Base-by-base conservation (phyloP, 2,113 vertebrate species). In the Atrichornis clamosus region DNA sequence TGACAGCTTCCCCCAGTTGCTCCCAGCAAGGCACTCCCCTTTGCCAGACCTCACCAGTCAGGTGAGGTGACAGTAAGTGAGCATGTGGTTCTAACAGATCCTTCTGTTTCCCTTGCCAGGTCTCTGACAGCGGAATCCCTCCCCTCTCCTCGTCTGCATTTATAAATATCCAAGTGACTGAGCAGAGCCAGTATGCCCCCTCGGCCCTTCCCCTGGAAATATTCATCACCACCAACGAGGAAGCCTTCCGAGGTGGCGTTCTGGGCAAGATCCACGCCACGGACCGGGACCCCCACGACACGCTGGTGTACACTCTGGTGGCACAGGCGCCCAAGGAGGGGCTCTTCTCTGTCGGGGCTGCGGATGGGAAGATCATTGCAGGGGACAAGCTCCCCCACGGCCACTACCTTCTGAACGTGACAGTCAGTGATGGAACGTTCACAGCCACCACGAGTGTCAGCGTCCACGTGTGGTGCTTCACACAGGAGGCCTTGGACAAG, bases 261-360 rank as follows among this genome's bases (percentile, higher is more conserved):
- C 97, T 99, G 27, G 99, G 99, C 37, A 98, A 98, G 88, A 98
- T 99, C 69, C 99, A 99, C 0, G 99, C 99, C 82, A 98, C 99
- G 0, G 99, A 99, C 96, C 98, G 98, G 92, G 99, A 99, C 89
- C 98, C 98, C 8, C 99, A 99, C 10, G 99, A 99, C 59, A 97
- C 97, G 0, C 96, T 99, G 65, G 91, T 96, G 67, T 99, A 99
- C 94, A 97, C 93, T 30, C 93, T 99, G 96, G 96, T 96, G 14
- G 98, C 97, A 15, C 97, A 98, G 37, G 92, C 46, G 42, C 97
- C 97, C 1, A 78, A 65, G 5, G 94, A 90, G 15, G 90, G 90
- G 4, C 95, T 85, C 5, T 99, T 99, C 96, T 98, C 99, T 0
- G 97, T 99, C 2, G 99, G 99, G 8, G 11, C 77, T 6, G 32